Percentiles rank a stretch among this genome's conserved stretches.
Conservation (phyloP, 2,113 vertebrate species). For the Plotosus lineatus region DNA sequence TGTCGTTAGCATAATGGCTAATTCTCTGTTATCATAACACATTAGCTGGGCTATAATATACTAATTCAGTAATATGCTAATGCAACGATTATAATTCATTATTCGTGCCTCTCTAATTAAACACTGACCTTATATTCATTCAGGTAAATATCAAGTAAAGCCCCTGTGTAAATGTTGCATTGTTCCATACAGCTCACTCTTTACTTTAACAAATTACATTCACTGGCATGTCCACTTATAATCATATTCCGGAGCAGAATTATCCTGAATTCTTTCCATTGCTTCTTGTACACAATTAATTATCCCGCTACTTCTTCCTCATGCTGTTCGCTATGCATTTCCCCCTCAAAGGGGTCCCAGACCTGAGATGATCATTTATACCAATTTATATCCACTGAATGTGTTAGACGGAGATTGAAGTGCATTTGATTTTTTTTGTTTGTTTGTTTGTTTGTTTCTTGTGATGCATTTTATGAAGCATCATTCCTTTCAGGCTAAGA, state of each 20-base stretch:
- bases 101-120: slow-evolving; percentile 21
- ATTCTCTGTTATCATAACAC: slow-evolving; percentile 17
- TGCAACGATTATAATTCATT: slow-evolving; percentile 9
- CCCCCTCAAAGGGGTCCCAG: too few relatives aligned
- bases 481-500: slow-evolving; percentile 3
- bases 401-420: not conserved
- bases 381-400: not conserved
- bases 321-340: not conserved
- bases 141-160: not conserved
- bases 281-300: too few relatives aligned
- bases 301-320: not conserved
- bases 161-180: not conserved
- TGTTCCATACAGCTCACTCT: not conserved
- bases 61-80: slow-evolving; percentile 31
- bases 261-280: too few relatives aligned
- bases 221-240: not conserved
- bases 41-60: not conserved
- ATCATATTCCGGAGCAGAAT: not conserved
- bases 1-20: not conserved
- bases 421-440: too few relatives aligned
- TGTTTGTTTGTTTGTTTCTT: not conserved
- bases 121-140: slow-evolving; percentile 6
- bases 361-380: not conserved
- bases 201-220: not conserved
- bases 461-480: slow-evolving; percentile 10